Evolutionary conservation across 2,888 invertebrate genomes (phyloP).

Genomic region (Norana najaformis): DNA sequence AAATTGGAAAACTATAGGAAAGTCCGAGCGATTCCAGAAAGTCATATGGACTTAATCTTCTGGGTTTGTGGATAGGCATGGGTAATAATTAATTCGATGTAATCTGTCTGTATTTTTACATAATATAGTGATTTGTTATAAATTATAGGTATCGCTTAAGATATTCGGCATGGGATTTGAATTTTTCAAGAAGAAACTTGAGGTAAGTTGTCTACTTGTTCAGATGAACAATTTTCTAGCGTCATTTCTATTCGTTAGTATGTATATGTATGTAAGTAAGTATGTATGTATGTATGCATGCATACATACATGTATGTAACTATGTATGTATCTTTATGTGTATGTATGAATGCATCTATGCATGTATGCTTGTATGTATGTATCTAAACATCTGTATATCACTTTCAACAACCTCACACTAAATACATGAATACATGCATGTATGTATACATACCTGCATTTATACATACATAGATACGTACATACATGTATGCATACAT

Average conservation of each 20-base stretch:
- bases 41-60: too few relatives aligned
- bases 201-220: slow-evolving; percentile 7
- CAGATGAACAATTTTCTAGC: neutral
- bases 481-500: neutral
- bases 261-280: too few relatives aligned
- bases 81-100: neutral
- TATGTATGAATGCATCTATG: neutral
- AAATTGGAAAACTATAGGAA: too few relatives aligned
- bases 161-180: slow-evolving; percentile 33
- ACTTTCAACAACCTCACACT: neutral
- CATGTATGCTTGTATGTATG: neutral
- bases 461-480: neutral
- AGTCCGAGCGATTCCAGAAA: too few relatives aligned
- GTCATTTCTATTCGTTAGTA: neutral
- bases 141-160: slow-evolving; percentile 30
- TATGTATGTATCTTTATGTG: neutral
- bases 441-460: neutral
- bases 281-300: too few relatives aligned
- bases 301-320: too few relatives aligned
- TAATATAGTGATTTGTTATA: neutral
- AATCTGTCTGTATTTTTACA: neutral
- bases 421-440: neutral
- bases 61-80: neutral
- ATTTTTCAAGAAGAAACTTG: slow-evolving; percentile 34
- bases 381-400: neutral